A percentile compares a stretch with the other conserved stretches of the same genome.
phyloP scores from a whole-genome alignment of 1,140 invertebrate species.

The Danaus plexippus region DNA sequence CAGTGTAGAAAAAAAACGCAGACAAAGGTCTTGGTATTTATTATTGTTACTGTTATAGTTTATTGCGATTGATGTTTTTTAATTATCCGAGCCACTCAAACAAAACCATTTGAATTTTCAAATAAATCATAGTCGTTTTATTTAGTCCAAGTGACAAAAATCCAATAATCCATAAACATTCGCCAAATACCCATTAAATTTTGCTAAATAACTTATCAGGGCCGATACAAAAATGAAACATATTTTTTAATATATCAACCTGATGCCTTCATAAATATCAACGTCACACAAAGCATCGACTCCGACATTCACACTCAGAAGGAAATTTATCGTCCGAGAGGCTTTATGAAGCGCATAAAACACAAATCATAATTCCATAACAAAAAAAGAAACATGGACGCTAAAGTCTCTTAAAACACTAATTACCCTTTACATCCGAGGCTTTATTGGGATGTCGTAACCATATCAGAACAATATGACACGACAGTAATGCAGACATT shows the following conservation, averaged over 20 bases:
- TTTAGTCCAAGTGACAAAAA: no score
- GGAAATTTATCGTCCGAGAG: constrained; percentile 31
- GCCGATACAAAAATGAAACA: constrained; percentile 26
- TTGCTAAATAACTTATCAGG: constrained; percentile 48
- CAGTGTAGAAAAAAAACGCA: no score
- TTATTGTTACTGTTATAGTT: no score
- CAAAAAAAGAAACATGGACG: constrained; percentile 29
- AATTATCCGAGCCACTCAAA: no score
- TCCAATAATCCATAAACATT: no score
- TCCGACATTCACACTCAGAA: constrained; percentile 30
- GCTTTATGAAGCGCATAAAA: constrained; percentile 39
- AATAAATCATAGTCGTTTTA: no score
- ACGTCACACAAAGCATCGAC: constrained; percentile 33
- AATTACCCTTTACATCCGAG: constrained; percentile 38
- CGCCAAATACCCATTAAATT: constrained; percentile 12
- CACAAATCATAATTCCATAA: constrained; percentile 36
- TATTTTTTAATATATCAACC: constrained; percentile 37
- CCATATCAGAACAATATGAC: constrained; percentile 45
- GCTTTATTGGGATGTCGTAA: constrained; percentile 34
- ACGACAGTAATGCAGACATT: constrained; percentile 34
- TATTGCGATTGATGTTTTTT: no score
- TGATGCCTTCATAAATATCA: constrained; percentile 45
- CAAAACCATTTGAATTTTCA: no score
- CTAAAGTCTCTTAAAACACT: constrained; percentile 38
- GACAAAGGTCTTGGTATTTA: no score